These are phyloP conservation scores for Cisticola juncidis DNA, from an alignment of 2,113 vertebrate genomes.

Conservation along the genomic window DNA sequence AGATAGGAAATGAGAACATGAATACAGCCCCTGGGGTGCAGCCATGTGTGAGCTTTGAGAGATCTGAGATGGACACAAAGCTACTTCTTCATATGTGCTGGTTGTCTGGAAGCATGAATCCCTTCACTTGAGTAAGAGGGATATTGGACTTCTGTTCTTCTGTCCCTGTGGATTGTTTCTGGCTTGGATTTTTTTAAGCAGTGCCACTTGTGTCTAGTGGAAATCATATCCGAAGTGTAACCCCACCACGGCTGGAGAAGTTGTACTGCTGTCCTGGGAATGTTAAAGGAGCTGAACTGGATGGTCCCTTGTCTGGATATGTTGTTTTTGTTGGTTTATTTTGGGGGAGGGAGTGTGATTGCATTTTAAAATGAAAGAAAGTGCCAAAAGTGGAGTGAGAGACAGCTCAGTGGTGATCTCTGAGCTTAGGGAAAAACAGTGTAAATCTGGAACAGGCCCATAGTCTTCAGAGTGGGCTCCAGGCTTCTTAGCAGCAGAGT, in stretches of 20 bases:
- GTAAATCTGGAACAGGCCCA: conserved; percentile 18
- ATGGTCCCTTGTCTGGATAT: background rate
- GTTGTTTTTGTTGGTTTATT: background rate
- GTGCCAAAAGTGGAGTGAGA: conserved; percentile 26
- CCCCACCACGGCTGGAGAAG: rapidly evolving
- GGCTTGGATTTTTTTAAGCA: background rate
- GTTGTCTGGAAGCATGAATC: background rate
- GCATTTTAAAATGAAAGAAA: background rate
- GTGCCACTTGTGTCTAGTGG: background rate
- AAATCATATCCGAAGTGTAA: background rate
- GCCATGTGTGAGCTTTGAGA: rapidly evolving
- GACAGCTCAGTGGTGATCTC: background rate
- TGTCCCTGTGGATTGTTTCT: background rate
- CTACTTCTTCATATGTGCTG: background rate
- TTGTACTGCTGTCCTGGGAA: background rate
- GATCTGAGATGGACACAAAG: background rate
- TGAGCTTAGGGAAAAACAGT: conserved; percentile 26
- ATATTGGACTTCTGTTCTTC: background rate
- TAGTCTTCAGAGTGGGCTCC: background rate
- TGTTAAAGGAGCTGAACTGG: background rate
- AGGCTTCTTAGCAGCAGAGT: conserved; percentile 41
- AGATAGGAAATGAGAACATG: background rate
- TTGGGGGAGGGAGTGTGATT: background rate
- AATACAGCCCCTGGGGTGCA: rapidly evolving
- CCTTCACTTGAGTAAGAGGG: background rate